Conservation (phyloP, 2,797 vertebrate species). For the Cuculus canorus region DNA sequence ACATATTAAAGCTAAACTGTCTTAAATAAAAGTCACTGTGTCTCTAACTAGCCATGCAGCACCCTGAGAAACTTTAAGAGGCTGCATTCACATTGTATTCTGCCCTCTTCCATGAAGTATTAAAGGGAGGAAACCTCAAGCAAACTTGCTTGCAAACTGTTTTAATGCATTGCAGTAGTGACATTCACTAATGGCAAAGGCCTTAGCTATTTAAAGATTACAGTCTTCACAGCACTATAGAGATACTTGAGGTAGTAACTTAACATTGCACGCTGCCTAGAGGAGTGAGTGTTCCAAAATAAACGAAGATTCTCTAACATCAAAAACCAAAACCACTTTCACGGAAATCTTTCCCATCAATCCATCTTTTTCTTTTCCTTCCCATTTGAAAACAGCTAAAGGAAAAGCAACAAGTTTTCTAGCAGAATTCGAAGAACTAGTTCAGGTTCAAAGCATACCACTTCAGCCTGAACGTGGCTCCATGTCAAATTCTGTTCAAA, state of each 20-base stretch:
- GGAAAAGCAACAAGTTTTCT: background rate
- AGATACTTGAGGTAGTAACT: background rate
- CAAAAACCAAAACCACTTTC: background rate
- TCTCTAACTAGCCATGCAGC: conserved; percentile 46
- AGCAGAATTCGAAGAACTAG: background rate
- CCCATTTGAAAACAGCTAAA: background rate
- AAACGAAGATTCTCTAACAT: background rate
- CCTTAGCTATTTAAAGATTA: conserved; percentile 35
- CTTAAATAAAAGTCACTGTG: conserved; percentile 26
- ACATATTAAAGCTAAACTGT: conserved; percentile 38
- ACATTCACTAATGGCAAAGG: conserved; percentile 30
- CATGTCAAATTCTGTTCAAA: background rate
- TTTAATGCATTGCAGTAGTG: background rate
- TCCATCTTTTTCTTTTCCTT: background rate
- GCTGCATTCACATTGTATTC: background rate
- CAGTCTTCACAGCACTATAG: conserved; percentile 25
- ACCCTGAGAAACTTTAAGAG: conserved; percentile 8
- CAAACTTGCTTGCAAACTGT: background rate
- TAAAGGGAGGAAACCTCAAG: background rate
- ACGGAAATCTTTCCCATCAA: background rate
- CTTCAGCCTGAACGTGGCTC: background rate
- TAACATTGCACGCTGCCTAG: background rate
- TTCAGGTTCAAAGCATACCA: background rate
- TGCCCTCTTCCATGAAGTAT: background rate
- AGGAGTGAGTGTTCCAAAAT: background rate